These are phyloP conservation scores for Pomatorhinus ruficollis DNA, from an alignment of 2,113 vertebrate species.

Conservation along the genomic window DNA sequence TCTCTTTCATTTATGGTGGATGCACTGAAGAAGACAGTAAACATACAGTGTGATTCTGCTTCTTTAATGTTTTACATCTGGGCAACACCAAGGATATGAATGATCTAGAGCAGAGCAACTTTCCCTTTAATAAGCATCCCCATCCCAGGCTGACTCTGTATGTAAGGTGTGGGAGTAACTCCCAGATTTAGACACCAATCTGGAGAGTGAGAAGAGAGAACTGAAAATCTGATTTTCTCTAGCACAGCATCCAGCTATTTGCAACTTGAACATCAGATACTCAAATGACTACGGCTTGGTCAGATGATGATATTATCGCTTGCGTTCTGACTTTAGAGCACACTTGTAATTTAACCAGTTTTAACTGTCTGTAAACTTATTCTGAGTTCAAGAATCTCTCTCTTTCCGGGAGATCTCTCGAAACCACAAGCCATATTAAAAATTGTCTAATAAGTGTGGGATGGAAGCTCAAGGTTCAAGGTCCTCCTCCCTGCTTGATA, in stretches of 20 bases:
- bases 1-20: background rate
- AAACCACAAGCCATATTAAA: background rate
- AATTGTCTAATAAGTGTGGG: background rate
- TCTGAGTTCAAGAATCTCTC: background rate
- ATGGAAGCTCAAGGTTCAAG: background rate
- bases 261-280: slow-evolving; percentile 7
- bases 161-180: slow-evolving; percentile 58
- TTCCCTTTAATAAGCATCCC: slow-evolving; percentile 56
- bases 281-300: background rate
- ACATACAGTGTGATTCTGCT: background rate
- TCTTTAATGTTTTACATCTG: background rate
- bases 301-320: background rate
- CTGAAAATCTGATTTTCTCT: slow-evolving; percentile 51
- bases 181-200: slow-evolving; percentile 66
- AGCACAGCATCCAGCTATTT: slow-evolving; percentile 28
- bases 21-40: background rate
- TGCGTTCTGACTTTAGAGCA: background rate
- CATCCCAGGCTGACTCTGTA: slow-evolving; percentile 30
- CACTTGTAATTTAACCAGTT: background rate
- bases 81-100: background rate
- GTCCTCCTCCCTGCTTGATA: background rate
- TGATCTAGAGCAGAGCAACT: background rate
- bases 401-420: background rate
- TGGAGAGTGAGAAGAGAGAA: slow-evolving; percentile 45
- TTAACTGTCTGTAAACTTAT: background rate